Evolutionary conservation across 2,113 vertebrate genomes (phyloP).

Genomic region (Psilopsiagon aymara): DNA sequence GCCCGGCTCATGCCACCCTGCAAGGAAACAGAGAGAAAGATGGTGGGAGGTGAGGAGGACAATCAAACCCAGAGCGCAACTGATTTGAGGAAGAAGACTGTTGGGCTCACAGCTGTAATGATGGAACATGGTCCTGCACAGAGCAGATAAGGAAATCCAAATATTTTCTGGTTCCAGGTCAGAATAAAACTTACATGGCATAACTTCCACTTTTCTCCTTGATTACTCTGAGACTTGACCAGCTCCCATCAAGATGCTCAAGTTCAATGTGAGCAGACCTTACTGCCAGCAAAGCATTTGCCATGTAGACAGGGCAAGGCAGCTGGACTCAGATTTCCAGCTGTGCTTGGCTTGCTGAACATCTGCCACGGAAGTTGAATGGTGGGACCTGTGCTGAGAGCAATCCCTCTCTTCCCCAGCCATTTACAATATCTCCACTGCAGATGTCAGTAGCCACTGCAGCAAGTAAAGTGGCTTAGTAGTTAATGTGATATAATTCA

Average conservation of each 20-base stretch:
- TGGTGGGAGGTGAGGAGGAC: neutral
- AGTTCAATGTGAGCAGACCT: neutral
- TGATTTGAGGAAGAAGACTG: neutral
- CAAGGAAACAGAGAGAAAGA: neutral
- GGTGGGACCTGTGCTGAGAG: neutral
- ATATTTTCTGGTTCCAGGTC: neutral
- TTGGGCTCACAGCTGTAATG: fast-evolving
- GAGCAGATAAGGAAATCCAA: neutral
- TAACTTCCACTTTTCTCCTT: neutral
- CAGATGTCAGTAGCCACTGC: neutral
- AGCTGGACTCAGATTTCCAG: neutral
- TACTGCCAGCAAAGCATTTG: neutral
- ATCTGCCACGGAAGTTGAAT: neutral
- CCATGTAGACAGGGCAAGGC: neutral
- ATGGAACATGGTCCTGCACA: neutral
- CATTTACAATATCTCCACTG: neutral
- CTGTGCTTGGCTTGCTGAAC: neutral
- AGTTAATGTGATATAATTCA: neutral
- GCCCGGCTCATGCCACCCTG: constrained; percentile 84
- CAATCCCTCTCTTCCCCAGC: neutral
- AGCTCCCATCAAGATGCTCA: neutral
- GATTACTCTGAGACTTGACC: neutral
- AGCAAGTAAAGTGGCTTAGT: neutral
- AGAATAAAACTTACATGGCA: neutral
- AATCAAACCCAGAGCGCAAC: neutral